phyloP scores from a whole-genome alignment of 1,140 invertebrate genomes.

The Polyergus mexicanus region DNA sequence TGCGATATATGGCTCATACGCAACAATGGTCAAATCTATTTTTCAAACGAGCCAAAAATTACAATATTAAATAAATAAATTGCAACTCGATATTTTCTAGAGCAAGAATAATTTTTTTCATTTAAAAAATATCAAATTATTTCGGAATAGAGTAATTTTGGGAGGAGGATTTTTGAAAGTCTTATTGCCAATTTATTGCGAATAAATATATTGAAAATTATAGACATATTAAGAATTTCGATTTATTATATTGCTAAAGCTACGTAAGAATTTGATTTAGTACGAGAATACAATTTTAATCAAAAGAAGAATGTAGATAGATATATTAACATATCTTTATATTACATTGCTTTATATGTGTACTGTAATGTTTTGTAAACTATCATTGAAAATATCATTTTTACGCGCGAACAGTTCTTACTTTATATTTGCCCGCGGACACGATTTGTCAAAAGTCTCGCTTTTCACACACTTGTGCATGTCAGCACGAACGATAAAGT shows the following conservation, averaged over 20 bases:
- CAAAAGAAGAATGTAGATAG: not conserved
- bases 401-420: constrained; percentile 3
- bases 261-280: not conserved
- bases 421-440: constrained; percentile 35
- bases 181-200: too few species aligned
- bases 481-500: constrained; percentile 52
- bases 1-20: not conserved
- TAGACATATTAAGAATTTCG: not conserved
- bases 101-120: too few species aligned
- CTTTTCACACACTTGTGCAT: constrained; percentile 40
- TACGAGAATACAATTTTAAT: not conserved
- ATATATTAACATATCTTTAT: not conserved
- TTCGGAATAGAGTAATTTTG: too few species aligned
- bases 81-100: too few species aligned
- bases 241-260: not conserved
- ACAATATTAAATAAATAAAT: not conserved
- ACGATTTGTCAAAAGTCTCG: constrained; percentile 49
- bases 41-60: not conserved
- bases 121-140: too few species aligned
- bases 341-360: not conserved
- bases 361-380: not conserved
- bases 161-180: too few species aligned
- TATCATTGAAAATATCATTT: not conserved
- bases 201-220: too few species aligned
- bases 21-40: not conserved